Conservation (phyloP, 2,888 invertebrate species). For the Brenthis hecate region DNA sequence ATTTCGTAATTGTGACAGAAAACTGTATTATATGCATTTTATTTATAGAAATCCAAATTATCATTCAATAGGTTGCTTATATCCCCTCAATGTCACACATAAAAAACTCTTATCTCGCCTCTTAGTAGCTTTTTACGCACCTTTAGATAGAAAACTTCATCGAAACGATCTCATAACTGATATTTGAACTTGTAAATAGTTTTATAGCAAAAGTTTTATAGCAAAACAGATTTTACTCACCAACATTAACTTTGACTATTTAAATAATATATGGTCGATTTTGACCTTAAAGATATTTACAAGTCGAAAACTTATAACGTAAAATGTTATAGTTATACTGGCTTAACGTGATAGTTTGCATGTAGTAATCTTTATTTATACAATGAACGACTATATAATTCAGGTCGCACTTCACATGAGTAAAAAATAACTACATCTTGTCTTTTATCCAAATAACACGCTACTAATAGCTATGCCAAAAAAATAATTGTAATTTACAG, state of each 20-base stretch:
- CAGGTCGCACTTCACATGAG: too few species aligned
- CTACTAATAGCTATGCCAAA: too few species aligned
- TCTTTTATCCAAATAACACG: too few species aligned
- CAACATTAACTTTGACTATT: neutral
- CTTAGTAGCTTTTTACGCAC: slow-evolving; percentile 55
- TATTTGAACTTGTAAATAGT: slow-evolving; percentile 19
- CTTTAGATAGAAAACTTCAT: slow-evolving; percentile 34
- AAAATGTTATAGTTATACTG: too few species aligned
- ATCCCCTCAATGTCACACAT: slow-evolving; percentile 37
- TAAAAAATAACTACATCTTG: too few species aligned
- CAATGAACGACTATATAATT: too few species aligned
- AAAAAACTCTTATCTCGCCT: slow-evolving; percentile 51
- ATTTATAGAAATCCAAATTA: slow-evolving; percentile 31
- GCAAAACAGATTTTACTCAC: slow-evolving; percentile 10
- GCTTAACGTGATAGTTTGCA: too few species aligned
- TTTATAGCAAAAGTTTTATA: slow-evolving; percentile 30
- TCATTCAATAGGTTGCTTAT: slow-evolving; percentile 33
- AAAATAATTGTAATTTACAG: too few species aligned
- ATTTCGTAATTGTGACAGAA: slow-evolving; percentile 22
- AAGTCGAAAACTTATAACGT: too few species aligned
- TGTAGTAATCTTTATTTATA: too few species aligned
- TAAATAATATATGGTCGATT: neutral
- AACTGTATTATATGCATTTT: slow-evolving; percentile 31
- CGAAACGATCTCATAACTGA: slow-evolving; percentile 17
- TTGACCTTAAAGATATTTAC: too few species aligned